A percentile compares a stretch with the other conserved stretches of the same genome.
Conservation (phyloP, 2,888 invertebrate genomes). For the Orchesellides sinensis region DNA sequence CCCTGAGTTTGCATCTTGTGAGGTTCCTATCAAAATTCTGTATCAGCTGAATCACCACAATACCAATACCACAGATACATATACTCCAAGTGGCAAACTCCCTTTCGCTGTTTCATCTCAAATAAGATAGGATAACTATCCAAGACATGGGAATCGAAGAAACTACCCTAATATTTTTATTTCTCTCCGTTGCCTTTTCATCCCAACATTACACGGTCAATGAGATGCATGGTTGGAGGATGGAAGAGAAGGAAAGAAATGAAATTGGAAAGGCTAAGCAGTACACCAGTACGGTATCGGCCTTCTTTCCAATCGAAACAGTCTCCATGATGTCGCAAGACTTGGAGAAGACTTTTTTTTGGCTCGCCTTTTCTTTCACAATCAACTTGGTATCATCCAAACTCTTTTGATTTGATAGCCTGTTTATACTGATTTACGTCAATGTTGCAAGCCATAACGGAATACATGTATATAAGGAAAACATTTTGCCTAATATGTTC, state of each 20-base stretch:
- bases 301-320: slow-evolving; percentile 26
- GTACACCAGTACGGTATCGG: slow-evolving; percentile 43
- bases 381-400: slow-evolving; percentile 13
- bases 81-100: too few relatives aligned
- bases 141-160: neutral
- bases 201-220: neutral
- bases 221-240: slow-evolving; percentile 1
- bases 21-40: neutral
- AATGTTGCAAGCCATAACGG: too few relatives aligned
- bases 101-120: too few relatives aligned
- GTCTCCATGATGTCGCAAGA: slow-evolving; percentile 53
- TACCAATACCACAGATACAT: too few relatives aligned
- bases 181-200: neutral
- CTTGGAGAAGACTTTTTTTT: slow-evolving; percentile 5
- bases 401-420: slow-evolving; percentile 9
- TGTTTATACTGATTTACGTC: slow-evolving; percentile 7
- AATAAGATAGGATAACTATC: neutral
- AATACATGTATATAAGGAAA: too few relatives aligned
- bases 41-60: neutral
- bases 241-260: slow-evolving; percentile 31
- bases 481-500: too few relatives aligned
- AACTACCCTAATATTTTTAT: neutral
- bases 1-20: neutral
- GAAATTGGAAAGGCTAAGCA: slow-evolving; percentile 28
- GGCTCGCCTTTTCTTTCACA: too few relatives aligned